Conservation (phyloP, 2,113 vertebrate species). For the Delphinapterus leucas region DNA sequence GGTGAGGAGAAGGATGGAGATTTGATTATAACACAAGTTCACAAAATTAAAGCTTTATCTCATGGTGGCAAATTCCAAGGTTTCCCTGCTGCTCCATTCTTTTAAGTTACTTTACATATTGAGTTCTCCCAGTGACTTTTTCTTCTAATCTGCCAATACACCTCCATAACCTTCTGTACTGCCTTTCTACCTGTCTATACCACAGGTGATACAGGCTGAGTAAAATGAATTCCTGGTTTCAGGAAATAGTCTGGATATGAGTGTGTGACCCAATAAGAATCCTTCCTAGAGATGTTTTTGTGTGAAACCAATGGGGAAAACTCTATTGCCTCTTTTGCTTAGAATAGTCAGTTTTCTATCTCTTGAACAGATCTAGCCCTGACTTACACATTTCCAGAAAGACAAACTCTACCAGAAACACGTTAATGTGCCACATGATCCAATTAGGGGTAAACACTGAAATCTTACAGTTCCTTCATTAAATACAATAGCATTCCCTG, state of each 20-base stretch:
- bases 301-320: neutral
- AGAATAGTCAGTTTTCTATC: neutral
- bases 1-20: neutral
- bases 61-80: neutral
- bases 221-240: neutral
- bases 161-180: neutral
- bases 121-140: neutral
- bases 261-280: neutral
- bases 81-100: neutral
- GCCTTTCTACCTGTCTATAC: neutral
- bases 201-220: neutral
- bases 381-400: neutral
- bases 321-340: neutral
- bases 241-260: neutral
- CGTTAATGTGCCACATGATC: neutral
- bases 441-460: neutral
- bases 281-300: neutral
- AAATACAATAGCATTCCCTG: neutral
- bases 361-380: neutral
- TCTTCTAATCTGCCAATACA: neutral
- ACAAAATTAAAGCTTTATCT: neutral
- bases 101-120: neutral
- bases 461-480: slow-evolving; percentile 7
- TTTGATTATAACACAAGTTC: neutral
- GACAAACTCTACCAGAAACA: neutral